Conservation (phyloP, 1,140 invertebrate genomes). For the Anastrepha ludens region DNA sequence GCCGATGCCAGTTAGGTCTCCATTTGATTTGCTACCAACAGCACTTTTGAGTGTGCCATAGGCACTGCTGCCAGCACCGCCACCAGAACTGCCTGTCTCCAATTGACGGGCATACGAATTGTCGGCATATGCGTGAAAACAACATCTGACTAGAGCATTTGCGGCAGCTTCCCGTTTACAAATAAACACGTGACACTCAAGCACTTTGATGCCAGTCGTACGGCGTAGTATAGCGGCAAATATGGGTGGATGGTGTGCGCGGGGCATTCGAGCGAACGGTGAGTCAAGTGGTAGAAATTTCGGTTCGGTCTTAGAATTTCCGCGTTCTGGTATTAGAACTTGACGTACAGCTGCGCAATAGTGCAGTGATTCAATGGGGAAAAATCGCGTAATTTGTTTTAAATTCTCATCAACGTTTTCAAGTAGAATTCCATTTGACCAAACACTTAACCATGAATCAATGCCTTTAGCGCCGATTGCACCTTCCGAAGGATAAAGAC, state of each 20-base stretch:
- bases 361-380: constrained; percentile 96
- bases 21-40: constrained; percentile 74
- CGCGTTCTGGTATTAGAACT: constrained; percentile 79
- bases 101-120: constrained; percentile 92
- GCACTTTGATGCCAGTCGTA: constrained; percentile 97
- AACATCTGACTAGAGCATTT: constrained; percentile 94
- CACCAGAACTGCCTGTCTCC: constrained; percentile 76
- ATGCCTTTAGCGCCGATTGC: constrained; percentile 93
- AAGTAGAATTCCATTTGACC: constrained; percentile 95
- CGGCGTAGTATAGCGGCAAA: constrained; percentile 97
- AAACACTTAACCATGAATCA: constrained; percentile 97
- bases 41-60: constrained; percentile 74
- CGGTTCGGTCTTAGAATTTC: constrained; percentile 77
- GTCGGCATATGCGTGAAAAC: constrained; percentile 96
- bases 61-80: constrained; percentile 66
- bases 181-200: constrained; percentile 99
- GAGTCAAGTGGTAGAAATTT: constrained; percentile 97
- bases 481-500: constrained; percentile 88
- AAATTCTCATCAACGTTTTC: constrained; percentile 98
- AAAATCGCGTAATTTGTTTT: constrained; percentile 96
- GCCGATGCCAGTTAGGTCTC: constrained; percentile 66
- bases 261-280: constrained; percentile 92
- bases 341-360: constrained; percentile 98
- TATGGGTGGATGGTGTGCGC: constrained; percentile 93
- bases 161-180: constrained; percentile 96